phyloP scores from a whole-genome alignment of 2,113 vertebrate species.

The Gallinago paraguaiae region DNA sequence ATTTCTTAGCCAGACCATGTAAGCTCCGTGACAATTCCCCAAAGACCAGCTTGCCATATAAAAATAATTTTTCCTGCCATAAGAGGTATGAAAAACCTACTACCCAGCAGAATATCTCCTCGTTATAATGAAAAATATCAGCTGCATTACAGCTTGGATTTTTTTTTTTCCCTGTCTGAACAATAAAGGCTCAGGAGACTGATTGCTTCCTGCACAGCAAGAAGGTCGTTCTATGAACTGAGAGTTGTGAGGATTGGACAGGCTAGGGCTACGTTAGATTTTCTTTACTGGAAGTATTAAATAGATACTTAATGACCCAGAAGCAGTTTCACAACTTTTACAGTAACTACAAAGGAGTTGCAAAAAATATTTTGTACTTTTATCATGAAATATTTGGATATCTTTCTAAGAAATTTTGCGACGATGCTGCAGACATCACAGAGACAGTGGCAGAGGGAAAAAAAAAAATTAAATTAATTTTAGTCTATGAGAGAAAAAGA shows the following conservation, averaged over 20 bases:
- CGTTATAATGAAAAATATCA: slow-evolving; percentile 10
- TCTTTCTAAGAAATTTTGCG: not conserved
- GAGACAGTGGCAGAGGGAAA: not conserved
- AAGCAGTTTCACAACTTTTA: not conserved
- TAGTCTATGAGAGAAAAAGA: not conserved
- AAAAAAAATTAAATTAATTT: not conserved
- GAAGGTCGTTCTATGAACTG: not conserved
- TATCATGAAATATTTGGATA: not conserved
- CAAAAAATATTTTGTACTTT: not conserved
- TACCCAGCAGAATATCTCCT: not conserved
- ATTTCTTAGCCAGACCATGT: not conserved
- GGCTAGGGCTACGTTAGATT: not conserved
- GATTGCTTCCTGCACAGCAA: not conserved
- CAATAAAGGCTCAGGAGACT: not conserved
- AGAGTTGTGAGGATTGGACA: not conserved
- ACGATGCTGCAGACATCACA: not conserved
- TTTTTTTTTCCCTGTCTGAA: not conserved
- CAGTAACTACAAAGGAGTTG: not conserved
- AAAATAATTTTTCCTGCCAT: not conserved
- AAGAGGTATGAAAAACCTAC: not conserved
- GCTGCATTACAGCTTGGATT: not conserved
- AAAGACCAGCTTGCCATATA: not conserved
- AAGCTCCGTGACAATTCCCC: not conserved
- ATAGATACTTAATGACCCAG: not conserved
- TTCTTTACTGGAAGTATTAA: not conserved